Percentiles rank a stretch among this genome's conserved stretches.
phyloP scores from a whole-genome alignment of 2,113 vertebrate genomes.

The Actenoides hombroni region DNA sequence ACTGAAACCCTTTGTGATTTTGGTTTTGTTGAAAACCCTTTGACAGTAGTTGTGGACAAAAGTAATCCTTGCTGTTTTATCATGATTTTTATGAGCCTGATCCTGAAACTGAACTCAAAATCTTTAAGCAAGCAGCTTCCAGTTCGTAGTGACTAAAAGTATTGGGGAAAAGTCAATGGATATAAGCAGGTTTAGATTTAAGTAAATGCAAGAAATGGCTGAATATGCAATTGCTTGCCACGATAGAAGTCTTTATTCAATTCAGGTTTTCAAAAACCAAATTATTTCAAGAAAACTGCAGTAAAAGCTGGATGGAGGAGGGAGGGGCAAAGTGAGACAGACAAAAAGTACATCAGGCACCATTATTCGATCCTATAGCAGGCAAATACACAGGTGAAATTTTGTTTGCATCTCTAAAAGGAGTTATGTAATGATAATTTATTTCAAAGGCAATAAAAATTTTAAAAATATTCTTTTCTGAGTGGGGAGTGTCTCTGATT shows the following conservation, averaged over 20 bases:
- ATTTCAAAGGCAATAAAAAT: not conserved
- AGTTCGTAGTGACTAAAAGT: not conserved
- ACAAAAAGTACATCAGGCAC: not conserved
- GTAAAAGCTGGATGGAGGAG: not conserved
- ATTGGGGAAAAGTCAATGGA: not conserved
- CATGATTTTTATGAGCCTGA: not conserved
- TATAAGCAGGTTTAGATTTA: not conserved
- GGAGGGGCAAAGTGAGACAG: not conserved
- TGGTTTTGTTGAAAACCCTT: not conserved
- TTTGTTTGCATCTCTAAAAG: not conserved
- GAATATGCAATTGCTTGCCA: not conserved
- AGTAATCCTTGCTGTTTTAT: not conserved
- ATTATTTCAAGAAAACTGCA: not conserved
- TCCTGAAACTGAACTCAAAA: not conserved
- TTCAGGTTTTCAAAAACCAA: not conserved
- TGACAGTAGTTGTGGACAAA: not conserved
- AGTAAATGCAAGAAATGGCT: not conserved
- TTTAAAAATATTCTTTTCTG: not conserved
- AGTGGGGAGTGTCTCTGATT: not conserved
- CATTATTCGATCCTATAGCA: not conserved
- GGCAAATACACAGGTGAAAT: not conserved
- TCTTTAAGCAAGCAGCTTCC: not conserved
- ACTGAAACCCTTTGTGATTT: not conserved
- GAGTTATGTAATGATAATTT: not conserved
- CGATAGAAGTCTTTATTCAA: not conserved